These are phyloP conservation scores for Pseudanteris insignis DNA, from an alignment of 2,888 invertebrate genomes.

Conservation along the genomic window DNA sequence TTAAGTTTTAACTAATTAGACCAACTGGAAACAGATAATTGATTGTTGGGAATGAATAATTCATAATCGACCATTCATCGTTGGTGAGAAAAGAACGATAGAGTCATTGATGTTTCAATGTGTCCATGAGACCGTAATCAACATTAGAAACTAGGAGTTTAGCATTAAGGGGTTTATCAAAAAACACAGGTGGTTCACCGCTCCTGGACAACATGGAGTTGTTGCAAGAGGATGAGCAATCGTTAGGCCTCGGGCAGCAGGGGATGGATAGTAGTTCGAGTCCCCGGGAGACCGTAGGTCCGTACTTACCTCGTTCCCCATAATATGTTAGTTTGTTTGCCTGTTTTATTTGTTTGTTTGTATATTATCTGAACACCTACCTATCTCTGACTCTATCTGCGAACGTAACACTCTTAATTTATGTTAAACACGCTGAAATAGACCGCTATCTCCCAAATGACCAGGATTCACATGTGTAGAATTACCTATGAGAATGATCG, in stretches of 20 bases:
- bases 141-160: constrained; percentile 32
- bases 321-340: constrained; percentile 55
- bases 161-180: constrained; percentile 55
- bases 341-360: constrained; percentile 53
- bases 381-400: constrained; percentile 49
- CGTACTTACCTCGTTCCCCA: constrained; percentile 62
- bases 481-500: constrained; percentile 26
- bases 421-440: constrained; percentile 52
- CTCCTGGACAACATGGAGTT: constrained; percentile 66
- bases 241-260: constrained; percentile 64
- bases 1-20: too few relatives aligned
- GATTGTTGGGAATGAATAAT: not conserved
- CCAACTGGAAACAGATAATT: not conserved
- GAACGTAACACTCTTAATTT: constrained; percentile 54
- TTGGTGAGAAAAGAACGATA: too few relatives aligned
- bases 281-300: constrained; percentile 65
- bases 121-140: constrained; percentile 13
- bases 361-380: constrained; percentile 44
- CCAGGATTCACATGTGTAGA: constrained; percentile 47
- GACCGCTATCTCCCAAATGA: constrained; percentile 40
- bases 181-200: constrained; percentile 64
- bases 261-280: constrained; percentile 64
- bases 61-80: too few relatives aligned
- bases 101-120: constrained; percentile 12
- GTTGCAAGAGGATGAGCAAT: constrained; percentile 65